Conservation (phyloP, 1,140 invertebrate species). For the Trinorchestia longiramus region DNA sequence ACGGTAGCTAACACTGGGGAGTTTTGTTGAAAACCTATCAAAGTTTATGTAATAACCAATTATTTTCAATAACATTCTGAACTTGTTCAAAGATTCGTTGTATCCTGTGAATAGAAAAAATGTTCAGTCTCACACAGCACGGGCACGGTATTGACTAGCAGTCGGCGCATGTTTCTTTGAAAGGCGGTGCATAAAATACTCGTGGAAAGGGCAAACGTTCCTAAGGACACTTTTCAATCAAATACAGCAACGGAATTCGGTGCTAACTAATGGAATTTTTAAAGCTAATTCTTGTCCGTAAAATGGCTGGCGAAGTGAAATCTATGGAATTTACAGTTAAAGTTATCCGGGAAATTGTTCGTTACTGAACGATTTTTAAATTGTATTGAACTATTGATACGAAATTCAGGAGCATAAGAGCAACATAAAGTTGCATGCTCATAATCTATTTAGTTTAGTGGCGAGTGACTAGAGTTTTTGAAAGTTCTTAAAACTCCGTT, state of each 20-base stretch:
- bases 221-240: background rate
- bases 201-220: background rate
- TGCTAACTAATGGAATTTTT: background rate
- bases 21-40: too few relatives aligned
- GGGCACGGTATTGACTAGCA: background rate
- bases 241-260: background rate
- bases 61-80: background rate
- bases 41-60: too few relatives aligned
- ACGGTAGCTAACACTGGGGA: too few relatives aligned
- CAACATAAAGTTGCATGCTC: too few relatives aligned
- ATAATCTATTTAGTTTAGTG: background rate
- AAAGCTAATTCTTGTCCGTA: background rate
- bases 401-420: background rate
- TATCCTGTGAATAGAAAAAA: background rate
- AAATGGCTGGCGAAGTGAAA: background rate
- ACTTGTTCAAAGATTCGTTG: background rate
- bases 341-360: background rate
- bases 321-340: background rate
- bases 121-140: background rate
- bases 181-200: background rate
- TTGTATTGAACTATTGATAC: background rate
- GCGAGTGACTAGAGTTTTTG: background rate
- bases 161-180: background rate
- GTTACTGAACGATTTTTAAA: background rate
- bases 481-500: background rate